These are phyloP conservation scores for Lasioglossum oenotherae DNA, from an alignment of 2,888 invertebrate species.

Conservation along the genomic window DNA sequence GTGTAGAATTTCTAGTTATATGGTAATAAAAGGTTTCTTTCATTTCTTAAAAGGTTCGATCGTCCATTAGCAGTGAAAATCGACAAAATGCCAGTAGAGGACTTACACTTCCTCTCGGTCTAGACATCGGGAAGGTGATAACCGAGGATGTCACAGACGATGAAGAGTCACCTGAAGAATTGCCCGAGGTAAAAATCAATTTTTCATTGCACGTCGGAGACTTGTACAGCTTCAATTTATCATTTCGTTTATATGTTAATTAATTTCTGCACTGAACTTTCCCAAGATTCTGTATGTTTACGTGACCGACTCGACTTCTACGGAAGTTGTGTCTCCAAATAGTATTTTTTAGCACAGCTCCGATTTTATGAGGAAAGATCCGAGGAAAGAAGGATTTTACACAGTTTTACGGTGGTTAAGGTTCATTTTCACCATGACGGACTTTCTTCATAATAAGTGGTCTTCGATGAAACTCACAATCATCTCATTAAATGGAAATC, in stretches of 20 bases:
- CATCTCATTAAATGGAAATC: constrained; percentile 3
- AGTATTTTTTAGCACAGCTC: too few relatives aligned
- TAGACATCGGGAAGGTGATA: constrained; percentile 72
- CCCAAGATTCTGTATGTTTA: neutral
- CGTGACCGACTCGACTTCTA: neutral
- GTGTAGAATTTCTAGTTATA: neutral
- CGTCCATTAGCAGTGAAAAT: constrained; percentile 85
- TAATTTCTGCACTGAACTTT: neutral
- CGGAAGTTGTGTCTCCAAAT: neutral
- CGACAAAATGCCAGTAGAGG: constrained; percentile 85
- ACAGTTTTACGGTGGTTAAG: neutral
- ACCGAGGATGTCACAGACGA: constrained; percentile 65
- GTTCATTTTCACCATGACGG: neutral
- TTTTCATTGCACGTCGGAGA: neutral
- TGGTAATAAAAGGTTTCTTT: neutral
- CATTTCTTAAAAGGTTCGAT: constrained; percentile 83
- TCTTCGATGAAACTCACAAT: neutral
- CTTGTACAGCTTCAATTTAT: neutral
- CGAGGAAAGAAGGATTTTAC: neutral
- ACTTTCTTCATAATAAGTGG: neutral
- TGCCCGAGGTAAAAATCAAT: constrained; percentile 76
- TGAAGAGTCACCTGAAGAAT: constrained; percentile 68
- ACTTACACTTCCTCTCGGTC: constrained; percentile 87
- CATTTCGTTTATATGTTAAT: neutral
- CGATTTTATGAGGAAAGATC: too few relatives aligned